Evolutionary conservation across 2,888 invertebrate genomes (phyloP).

Genomic region (Lycia hirtaria): DNA sequence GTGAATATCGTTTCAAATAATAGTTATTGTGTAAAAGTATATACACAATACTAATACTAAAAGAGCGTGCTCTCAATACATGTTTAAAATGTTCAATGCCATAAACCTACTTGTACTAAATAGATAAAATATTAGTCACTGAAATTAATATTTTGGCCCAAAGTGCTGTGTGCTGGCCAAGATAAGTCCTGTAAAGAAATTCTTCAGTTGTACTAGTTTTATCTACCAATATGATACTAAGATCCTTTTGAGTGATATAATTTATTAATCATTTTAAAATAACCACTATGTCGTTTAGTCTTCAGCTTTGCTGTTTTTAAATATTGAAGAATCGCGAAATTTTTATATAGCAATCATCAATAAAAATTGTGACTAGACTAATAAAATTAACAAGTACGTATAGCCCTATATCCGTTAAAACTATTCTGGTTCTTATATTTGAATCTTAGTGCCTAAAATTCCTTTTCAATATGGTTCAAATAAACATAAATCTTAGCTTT

Average conservation of each 20-base stretch:
- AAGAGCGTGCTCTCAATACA: constrained; percentile 56
- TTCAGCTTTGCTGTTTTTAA: constrained; percentile 28
- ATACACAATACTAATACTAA: constrained; percentile 42
- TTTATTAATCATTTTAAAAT: constrained; percentile 15
- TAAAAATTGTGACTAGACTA: constrained; percentile 68
- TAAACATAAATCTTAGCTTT: constrained; percentile 30
- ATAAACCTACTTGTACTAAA: constrained; percentile 64
- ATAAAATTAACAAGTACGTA: too few species aligned
- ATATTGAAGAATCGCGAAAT: constrained; percentile 17
- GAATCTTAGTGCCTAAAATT: constrained; percentile 57
- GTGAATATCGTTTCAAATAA: constrained; percentile 4
- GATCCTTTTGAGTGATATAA: constrained; percentile 41
- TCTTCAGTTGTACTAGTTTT: constrained; percentile 26
- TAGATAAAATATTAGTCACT: constrained; percentile 56
- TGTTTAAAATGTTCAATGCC: constrained; percentile 46
- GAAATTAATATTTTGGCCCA: constrained; percentile 53
- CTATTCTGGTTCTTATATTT: constrained; percentile 39
- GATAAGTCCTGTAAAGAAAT: constrained; percentile 46
- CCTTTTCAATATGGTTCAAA: constrained; percentile 33
- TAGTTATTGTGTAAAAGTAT: constrained; percentile 40
- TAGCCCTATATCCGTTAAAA: constrained; percentile 42
- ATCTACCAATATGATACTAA: constrained; percentile 56
- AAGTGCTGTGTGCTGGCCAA: constrained; percentile 57
- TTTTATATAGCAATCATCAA: constrained; percentile 38
- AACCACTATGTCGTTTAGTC: constrained; percentile 38